Base-by-base conservation (phyloP, 2,888 invertebrate genomes). In the Melipona bicolor region DNA sequence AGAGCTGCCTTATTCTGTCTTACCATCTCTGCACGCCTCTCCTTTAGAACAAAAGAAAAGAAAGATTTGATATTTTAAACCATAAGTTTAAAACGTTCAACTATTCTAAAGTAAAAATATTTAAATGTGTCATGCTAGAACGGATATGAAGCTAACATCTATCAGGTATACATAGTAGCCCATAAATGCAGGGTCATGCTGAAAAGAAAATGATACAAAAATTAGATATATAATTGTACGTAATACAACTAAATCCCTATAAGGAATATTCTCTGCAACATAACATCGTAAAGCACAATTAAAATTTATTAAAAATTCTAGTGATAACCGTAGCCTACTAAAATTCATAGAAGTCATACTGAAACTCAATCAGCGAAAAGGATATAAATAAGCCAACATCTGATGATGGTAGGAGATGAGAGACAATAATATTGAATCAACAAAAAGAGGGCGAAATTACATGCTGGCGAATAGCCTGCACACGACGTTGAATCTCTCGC, bases 21-120 rank as follows among this genome's bases (percentile, higher is more conserved):
- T 91, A 98, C 98, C 92, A 97, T 95, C 95, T 98, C 98, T 73
- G 98, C 98, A 94, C 98, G 98, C 93, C 97, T 97, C 95, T 98
- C 98, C 98, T 99, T 95, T 74, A 94, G 93, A 89, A 90, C 90
- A 91, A 89, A 87, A 87, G 72, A 83, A 79, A 68, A 13, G 21
- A 56, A 21, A 71, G 43, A 43, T 9, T 43, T 19, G 24, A 49
- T 61, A 52, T 36, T 62, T 71, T 54, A 74, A 72, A 56, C 52
- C 13, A 54, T 13, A 15, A 62, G 11, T 54, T 71, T 4, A 9
- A 11, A 17, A n/a, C 11, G 9, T 17, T 49, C n/a, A 32, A 56
- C 71, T 67, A 75, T 61, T 68, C 52, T 75, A 79, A 79, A 81
- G 59, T 76, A 24, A 61, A 19, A 80, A 65, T 17, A 27, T 49